Conservation (phyloP, 1,140 invertebrate species). For the Cryptotermes secundus region DNA sequence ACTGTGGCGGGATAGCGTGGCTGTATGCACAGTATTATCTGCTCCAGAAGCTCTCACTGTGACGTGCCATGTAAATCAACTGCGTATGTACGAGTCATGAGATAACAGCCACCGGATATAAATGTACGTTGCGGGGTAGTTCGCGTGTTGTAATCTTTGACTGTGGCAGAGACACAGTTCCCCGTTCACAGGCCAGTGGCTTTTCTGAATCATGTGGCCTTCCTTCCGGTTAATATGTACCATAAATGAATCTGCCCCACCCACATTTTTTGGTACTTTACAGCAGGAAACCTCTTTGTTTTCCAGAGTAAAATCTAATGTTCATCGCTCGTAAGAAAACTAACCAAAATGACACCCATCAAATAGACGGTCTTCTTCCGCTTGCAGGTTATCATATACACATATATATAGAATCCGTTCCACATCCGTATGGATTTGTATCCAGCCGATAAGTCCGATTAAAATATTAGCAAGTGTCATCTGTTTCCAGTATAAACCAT, state of each 20-base stretch:
- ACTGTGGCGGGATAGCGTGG: background rate
- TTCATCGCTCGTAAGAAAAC: too few species aligned
- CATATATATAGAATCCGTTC: too few species aligned
- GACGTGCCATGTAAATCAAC: conserved; percentile 3
- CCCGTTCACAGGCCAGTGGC: background rate
- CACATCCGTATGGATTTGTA: too few species aligned
- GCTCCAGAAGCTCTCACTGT: background rate
- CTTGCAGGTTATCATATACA: too few species aligned
- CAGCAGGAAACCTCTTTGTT: background rate
- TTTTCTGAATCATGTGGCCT: background rate
- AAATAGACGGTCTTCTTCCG: too few species aligned
- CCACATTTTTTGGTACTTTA: background rate
- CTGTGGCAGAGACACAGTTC: background rate
- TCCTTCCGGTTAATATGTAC: background rate
- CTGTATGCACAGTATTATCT: conserved; percentile 5
- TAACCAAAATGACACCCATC: too few species aligned
- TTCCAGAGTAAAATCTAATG: background rate
- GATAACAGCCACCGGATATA: background rate
- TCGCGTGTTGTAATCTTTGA: background rate
- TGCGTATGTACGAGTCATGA: background rate
- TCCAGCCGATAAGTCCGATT: too few species aligned
- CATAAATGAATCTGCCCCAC: background rate
- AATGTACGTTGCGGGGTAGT: background rate
- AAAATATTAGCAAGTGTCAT: too few species aligned
- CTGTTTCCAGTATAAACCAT: too few species aligned